These are phyloP conservation scores for Liposcelis brunnea DNA, from an alignment of 2,888 invertebrate species.

Conservation along the genomic window DNA sequence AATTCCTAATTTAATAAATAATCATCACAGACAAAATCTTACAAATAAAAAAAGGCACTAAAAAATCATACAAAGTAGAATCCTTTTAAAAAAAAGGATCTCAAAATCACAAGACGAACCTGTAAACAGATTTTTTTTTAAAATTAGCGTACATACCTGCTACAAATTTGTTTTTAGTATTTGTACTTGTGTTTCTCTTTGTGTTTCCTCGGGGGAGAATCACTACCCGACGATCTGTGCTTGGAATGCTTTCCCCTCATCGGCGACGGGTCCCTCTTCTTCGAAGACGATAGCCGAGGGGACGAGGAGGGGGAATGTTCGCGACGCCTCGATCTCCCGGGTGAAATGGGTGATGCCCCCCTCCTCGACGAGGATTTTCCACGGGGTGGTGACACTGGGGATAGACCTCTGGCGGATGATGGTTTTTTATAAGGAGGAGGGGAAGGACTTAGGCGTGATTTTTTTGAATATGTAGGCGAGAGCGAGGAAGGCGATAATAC, in stretches of 20 bases:
- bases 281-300: neutral
- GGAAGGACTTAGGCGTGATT: neutral
- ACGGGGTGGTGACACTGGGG: neutral
- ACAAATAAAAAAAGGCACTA: neutral
- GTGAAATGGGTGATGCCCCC: no score
- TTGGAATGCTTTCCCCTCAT: conserved; percentile 1
- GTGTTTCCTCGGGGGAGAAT: neutral
- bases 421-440: conserved; percentile 1
- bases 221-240: neutral
- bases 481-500: no score
- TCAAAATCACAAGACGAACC: neutral
- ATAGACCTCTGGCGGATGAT: no score
- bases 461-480: no score
- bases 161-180: neutral
- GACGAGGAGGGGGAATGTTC: no score
- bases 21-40: neutral
- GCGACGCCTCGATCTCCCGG: no score
- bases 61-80: neutral
- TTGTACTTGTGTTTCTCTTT: conserved; percentile 7
- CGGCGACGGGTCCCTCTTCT: neutral
- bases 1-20: no score
- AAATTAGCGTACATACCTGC: conserved; percentile 1
- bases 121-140: neutral
- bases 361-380: neutral
- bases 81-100: neutral